Conservation (phyloP, 2,113 vertebrate species). For the Choloepus hoffmanni region DNA sequence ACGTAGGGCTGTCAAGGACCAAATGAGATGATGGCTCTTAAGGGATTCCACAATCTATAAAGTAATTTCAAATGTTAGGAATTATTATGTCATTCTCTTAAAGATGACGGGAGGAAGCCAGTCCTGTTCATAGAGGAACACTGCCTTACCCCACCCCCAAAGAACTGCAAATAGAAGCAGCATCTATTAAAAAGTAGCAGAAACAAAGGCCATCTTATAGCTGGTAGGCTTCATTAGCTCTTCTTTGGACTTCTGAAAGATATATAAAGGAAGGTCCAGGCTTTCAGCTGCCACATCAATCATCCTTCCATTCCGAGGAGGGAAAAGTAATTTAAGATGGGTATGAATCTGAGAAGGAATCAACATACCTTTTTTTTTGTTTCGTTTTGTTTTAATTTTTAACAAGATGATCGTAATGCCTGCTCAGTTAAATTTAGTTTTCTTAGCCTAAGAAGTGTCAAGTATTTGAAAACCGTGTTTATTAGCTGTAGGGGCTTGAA, state of each 20-base stretch:
- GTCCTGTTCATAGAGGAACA: not conserved
- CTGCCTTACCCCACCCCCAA: not conserved
- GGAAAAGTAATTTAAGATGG: not conserved
- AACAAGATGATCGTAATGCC: not conserved
- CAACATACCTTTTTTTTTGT: no score
- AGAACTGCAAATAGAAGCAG: conserved; percentile 33
- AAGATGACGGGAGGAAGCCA: not conserved
- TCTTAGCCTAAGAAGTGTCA: not conserved
- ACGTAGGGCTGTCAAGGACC: not conserved
- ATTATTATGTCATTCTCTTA: not conserved
- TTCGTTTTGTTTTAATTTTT: not conserved
- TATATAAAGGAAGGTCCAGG: not conserved
- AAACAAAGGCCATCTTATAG: not conserved
- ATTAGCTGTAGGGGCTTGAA: not conserved
- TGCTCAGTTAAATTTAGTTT: not conserved
- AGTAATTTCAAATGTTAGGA: not conserved
- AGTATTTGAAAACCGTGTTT: not conserved
- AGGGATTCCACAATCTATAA: accelerated
- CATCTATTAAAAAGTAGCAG: not conserved
- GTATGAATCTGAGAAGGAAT: not conserved
- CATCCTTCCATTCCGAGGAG: not conserved
- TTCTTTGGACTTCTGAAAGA: not conserved
- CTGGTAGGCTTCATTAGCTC: not conserved
- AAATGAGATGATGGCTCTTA: not conserved
- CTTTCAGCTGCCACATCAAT: not conserved